Evolutionary conservation across 2,797 vertebrate species (phyloP).

Genomic region (Podarcis lilfordi): DNA sequence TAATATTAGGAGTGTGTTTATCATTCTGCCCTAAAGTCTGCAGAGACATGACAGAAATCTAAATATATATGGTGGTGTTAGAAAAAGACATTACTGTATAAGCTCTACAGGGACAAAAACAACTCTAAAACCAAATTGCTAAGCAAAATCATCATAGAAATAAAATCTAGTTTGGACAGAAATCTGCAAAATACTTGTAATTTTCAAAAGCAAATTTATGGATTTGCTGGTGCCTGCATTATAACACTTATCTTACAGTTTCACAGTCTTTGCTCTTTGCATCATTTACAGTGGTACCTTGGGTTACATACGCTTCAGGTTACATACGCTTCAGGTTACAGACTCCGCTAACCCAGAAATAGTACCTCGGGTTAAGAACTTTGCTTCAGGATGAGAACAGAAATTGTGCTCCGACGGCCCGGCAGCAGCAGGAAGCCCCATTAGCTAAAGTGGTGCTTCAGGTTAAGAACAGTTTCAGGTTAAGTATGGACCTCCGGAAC

Average conservation of each 20-base stretch:
- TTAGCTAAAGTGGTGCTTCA: too few relatives aligned
- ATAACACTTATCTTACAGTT: background rate
- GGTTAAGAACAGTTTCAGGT: too few relatives aligned
- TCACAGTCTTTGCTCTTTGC: background rate
- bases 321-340: too few relatives aligned
- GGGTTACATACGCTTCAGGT: too few relatives aligned
- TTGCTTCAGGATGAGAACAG: too few relatives aligned
- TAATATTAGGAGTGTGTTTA: background rate
- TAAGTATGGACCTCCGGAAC: too few relatives aligned
- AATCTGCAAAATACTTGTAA: background rate
- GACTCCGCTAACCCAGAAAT: too few relatives aligned
- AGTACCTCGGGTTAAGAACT: too few relatives aligned
- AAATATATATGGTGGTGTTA: background rate
- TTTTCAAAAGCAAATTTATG: background rate
- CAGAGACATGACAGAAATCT: background rate
- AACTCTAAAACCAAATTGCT: background rate
- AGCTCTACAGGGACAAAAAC: background rate
- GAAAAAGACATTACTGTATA: background rate
- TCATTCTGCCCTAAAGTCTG: background rate
- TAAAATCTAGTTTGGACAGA: background rate
- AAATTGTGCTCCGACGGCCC: too few relatives aligned
- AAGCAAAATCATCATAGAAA: background rate
- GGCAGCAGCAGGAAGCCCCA: too few relatives aligned
- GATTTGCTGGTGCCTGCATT: background rate
- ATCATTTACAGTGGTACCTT: background rate